These are phyloP conservation scores for Merops nubicus DNA, from an alignment of 2,113 vertebrate species.

Conservation along the genomic window DNA sequence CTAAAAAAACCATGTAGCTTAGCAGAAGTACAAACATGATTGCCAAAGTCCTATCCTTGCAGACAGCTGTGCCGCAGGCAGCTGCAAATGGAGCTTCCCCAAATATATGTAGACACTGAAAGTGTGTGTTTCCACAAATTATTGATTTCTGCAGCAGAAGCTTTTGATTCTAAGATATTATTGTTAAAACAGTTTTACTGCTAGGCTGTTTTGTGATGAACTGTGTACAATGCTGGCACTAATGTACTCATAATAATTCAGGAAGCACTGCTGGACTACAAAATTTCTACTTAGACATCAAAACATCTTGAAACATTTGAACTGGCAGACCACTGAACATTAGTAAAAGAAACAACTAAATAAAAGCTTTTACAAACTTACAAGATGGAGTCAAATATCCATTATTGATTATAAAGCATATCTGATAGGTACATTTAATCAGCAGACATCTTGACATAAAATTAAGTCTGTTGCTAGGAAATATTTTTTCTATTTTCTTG, in stretches of 20 bases:
- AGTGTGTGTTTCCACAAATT: background rate
- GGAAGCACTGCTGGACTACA: background rate
- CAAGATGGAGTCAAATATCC: background rate
- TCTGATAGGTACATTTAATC: background rate
- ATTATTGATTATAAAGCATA: background rate
- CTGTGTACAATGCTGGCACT: background rate
- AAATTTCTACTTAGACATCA: background rate
- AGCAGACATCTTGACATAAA: background rate
- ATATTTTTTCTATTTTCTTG: background rate
- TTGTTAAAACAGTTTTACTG: background rate
- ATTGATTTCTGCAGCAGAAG: background rate
- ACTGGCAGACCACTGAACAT: background rate
- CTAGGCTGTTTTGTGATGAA: background rate
- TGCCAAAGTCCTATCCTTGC: background rate
- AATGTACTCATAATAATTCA: background rate
- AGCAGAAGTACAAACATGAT: background rate
- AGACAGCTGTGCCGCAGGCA: background rate
- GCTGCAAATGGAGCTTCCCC: constrained; percentile 1
- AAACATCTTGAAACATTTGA: background rate
- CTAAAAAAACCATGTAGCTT: rapidly evolving
- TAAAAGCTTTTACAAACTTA: background rate
- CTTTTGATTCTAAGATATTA: background rate
- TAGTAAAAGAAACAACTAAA: background rate
- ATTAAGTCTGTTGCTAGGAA: background rate
- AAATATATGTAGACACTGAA: background rate